Evolutionary conservation across 2,888 invertebrate genomes (phyloP).

Genomic region (Apocheima hispidaria): DNA sequence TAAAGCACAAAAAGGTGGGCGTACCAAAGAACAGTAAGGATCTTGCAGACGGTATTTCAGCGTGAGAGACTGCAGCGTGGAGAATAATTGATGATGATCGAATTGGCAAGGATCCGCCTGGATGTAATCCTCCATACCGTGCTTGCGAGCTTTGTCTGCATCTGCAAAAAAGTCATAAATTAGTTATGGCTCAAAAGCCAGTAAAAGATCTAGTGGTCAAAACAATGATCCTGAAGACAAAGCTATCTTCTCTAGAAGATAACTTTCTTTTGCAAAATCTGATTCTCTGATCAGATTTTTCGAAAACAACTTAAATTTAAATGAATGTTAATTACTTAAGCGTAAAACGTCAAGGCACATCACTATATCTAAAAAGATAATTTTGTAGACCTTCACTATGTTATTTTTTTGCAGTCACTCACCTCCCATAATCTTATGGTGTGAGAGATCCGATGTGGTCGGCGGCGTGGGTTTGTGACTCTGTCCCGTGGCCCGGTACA

Average conservation of each 20-base stretch:
- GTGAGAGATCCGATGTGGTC: slow-evolving; percentile 88
- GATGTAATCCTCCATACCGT: slow-evolving; percentile 99
- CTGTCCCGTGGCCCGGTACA: slow-evolving; percentile 99
- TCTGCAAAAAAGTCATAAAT: slow-evolving; percentile 80
- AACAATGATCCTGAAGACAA: too few relatives aligned
- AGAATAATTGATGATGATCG: slow-evolving; percentile 97
- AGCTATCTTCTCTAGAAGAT: too few relatives aligned
- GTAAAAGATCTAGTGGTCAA: too few relatives aligned
- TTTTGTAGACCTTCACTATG: too few relatives aligned
- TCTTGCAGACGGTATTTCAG: slow-evolving; percentile 98
- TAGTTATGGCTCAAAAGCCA: not conserved
- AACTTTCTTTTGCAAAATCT: too few relatives aligned
- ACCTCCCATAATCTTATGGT: slow-evolving; percentile 95
- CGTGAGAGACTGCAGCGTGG: slow-evolving; percentile 95
- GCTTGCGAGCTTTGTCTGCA: slow-evolving; percentile 98
- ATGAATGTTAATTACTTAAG: too few relatives aligned
- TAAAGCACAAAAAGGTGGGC: slow-evolving; percentile 44
- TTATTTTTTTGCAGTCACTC: slow-evolving; percentile 53
- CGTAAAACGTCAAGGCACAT: too few relatives aligned
- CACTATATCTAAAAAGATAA: too few relatives aligned
- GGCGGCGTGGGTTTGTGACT: slow-evolving; percentile 99
- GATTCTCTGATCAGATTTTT: too few relatives aligned
- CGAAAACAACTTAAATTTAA: too few relatives aligned
- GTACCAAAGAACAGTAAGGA: slow-evolving; percentile 98
- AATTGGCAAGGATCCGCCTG: slow-evolving; percentile 99